These are phyloP conservation scores for Corella eumyota DNA, from an alignment of 23 tunicate species.

Conservation along the genomic window DNA sequence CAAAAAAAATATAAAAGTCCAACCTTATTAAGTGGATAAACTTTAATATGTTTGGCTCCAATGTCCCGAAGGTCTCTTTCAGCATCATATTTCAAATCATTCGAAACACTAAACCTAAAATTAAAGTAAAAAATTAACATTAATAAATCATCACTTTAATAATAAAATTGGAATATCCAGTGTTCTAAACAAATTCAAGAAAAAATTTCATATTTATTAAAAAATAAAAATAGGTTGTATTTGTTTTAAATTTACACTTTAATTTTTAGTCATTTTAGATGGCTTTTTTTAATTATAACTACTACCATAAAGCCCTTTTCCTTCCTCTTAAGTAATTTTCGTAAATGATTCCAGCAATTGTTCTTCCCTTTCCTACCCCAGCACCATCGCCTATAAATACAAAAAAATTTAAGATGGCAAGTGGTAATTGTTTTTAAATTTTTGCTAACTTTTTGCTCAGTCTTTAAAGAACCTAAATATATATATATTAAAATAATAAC, in stretches of 20 bases:
- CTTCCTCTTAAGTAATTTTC: conserved; percentile 76
- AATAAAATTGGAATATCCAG: too few species aligned
- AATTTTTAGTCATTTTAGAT: too few species aligned
- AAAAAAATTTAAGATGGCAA: too few species aligned
- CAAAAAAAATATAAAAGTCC: conserved; percentile 1
- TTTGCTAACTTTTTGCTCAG: too few species aligned
- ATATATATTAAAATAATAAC: too few species aligned
- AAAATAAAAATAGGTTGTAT: too few species aligned
- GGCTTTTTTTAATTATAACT: too few species aligned
- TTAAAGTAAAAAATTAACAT: background rate
- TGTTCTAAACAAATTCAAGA: too few species aligned
- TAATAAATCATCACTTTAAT: background rate
- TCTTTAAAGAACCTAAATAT: too few species aligned
- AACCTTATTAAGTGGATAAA: conserved; percentile 65
- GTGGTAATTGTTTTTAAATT: too few species aligned
- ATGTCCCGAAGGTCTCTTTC: conserved; percentile 83
- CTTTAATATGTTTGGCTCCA: conserved; percentile 78
- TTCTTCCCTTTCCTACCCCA: conserved; percentile 91
- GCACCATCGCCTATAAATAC: conserved; percentile 79
- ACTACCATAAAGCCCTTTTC: conserved; percentile 66
- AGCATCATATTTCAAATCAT: conserved; percentile 71
- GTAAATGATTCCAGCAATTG: conserved; percentile 79
- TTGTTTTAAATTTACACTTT: too few species aligned
- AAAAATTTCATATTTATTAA: too few species aligned
- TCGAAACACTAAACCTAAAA: conserved; percentile 85